Percentiles rank a stretch among this genome's conserved stretches.
Conservation (phyloP, 2,888 invertebrate genomes). For the Habroteleia sp. region DNA sequence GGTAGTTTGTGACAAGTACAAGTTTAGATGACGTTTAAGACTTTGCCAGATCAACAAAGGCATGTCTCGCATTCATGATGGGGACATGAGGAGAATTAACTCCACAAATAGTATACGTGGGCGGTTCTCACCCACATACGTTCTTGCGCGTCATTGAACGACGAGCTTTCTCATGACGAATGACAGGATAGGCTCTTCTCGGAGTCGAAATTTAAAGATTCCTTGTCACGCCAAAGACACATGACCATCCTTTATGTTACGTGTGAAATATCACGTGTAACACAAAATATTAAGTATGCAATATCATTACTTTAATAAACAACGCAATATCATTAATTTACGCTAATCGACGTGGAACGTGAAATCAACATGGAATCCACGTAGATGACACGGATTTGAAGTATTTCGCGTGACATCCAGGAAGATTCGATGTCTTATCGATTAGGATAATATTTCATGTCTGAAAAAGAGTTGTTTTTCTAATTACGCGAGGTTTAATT, state of each 20-base stretch:
- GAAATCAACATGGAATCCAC: no score
- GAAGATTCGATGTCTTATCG: no score
- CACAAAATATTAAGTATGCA: not conserved
- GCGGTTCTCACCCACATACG: constrained; percentile 57
- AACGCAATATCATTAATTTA: not conserved
- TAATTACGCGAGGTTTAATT: no score
- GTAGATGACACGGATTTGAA: no score
- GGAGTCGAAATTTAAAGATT: constrained; percentile 17
- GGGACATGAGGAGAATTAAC: constrained; percentile 73
- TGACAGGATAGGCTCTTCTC: constrained; percentile 10
- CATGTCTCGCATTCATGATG: constrained; percentile 74
- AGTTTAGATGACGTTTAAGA: constrained; percentile 28
- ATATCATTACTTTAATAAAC: not conserved
- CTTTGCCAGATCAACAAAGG: constrained; percentile 73
- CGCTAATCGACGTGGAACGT: no score
- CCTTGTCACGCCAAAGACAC: constrained; percentile 16
- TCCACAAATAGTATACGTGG: constrained; percentile 76
- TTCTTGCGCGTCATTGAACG: constrained; percentile 30
- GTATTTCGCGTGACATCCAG: no score
- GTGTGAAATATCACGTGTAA: constrained; percentile 3
- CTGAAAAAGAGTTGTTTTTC: no score
- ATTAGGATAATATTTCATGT: no score
- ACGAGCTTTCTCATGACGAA: constrained; percentile 33
- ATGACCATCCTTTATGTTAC: constrained; percentile 4
- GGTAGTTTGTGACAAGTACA: constrained; percentile 22